Conservation (phyloP, 2,113 vertebrate genomes). For the Castor canadensis region DNA sequence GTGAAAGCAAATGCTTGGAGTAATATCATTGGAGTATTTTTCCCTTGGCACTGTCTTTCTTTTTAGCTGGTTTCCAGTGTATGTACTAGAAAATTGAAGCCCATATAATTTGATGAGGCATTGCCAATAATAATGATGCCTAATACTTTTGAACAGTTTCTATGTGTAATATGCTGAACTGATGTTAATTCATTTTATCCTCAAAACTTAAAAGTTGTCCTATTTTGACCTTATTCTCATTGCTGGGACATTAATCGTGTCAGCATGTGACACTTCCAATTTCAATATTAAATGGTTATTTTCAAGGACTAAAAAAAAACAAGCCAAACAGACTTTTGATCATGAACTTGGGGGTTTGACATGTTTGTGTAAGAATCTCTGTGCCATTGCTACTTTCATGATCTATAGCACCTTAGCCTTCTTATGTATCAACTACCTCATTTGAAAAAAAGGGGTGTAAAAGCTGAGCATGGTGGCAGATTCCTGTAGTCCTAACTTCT, state of each 20-base stretch:
- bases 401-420: background rate
- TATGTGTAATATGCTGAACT: background rate
- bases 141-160: background rate
- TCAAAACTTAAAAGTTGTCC: background rate
- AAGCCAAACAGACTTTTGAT: background rate
- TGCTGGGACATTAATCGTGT: background rate
- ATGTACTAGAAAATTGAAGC: background rate
- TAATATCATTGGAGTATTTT: background rate
- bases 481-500: background rate
- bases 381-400: background rate
- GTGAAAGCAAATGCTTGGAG: background rate
- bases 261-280: background rate
- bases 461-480: background rate
- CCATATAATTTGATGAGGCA: background rate
- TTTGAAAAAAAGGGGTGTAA: background rate
- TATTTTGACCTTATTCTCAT: background rate
- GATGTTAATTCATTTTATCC: background rate
- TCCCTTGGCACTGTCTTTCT: background rate
- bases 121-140: background rate
- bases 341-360: background rate
- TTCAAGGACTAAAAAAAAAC: background rate
- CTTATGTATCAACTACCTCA: background rate
- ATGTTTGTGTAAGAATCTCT: background rate
- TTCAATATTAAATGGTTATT: background rate
- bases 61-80: background rate